Percentiles rank a stretch among this genome's conserved stretches.
phyloP scores from a whole-genome alignment of 2,113 vertebrate genomes.

The Paradisaea rubra region DNA sequence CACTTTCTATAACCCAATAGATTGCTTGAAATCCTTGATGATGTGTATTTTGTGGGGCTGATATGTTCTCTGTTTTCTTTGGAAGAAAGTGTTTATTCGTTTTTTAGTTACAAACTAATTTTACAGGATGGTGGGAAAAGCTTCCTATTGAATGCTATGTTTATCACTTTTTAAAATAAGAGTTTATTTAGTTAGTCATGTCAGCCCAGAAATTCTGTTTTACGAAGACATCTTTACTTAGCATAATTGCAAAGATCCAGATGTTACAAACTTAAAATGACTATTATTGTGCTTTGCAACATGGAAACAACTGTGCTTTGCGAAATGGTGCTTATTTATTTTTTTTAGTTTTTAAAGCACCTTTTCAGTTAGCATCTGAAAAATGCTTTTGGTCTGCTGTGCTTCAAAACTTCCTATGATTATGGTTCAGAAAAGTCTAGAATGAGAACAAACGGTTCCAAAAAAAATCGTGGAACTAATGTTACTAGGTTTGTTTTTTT shows the following conservation, averaged over 20 bases:
- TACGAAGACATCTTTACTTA: not conserved
- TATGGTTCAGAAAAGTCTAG: not conserved
- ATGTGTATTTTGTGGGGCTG: not conserved
- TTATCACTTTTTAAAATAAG: not conserved
- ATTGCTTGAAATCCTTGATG: not conserved
- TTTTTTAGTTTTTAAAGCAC: not conserved
- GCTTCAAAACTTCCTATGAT: not conserved
- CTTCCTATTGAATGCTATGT: not conserved
- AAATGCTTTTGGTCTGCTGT: not conserved
- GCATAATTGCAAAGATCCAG: not conserved
- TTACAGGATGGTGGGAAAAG: not conserved
- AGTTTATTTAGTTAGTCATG: not conserved
- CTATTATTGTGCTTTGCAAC: not conserved
- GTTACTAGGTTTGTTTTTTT: not conserved
- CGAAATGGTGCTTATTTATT: not conserved
- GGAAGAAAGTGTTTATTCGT: not conserved
- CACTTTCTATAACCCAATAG: not conserved
- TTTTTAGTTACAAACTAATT: not conserved
- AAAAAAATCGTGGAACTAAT: not conserved
- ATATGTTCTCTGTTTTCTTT: not conserved
- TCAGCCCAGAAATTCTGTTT: not conserved
- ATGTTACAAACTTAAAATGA: not conserved
- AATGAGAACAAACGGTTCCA: not conserved
- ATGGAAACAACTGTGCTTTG: not conserved
- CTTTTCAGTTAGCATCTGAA: not conserved